Evolutionary conservation across 1,140 invertebrate species (phyloP).

Genomic region (Drosophila mayri): DNA sequence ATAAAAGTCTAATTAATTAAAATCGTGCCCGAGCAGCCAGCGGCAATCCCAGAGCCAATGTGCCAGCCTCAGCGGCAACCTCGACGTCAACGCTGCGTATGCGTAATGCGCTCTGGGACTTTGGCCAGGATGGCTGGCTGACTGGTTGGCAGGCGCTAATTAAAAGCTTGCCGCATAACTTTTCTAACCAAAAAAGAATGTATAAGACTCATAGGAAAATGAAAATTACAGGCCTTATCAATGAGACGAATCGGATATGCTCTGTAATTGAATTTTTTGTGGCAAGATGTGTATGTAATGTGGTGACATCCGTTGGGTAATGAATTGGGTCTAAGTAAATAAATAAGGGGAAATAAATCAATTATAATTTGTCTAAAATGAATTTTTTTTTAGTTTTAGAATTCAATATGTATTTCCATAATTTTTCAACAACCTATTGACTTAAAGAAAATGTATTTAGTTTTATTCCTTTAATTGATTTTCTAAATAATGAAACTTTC

Average conservation of each 20-base stretch:
- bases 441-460: not conserved
- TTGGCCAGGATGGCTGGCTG: constrained; percentile 47
- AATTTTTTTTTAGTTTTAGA: not conserved
- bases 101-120: constrained; percentile 76
- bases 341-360: not conserved
- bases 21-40: constrained; percentile 73
- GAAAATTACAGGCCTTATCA: constrained; percentile 37
- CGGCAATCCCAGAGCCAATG: constrained; percentile 55
- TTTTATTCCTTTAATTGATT: not conserved
- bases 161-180: constrained; percentile 75
- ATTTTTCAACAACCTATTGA: not conserved
- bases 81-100: constrained; percentile 69
- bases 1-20: constrained; percentile 83
- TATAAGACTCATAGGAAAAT: constrained; percentile 16
- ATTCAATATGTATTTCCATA: not conserved
- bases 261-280: constrained; percentile 24
- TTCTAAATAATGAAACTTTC: not conserved
- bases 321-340: not conserved
- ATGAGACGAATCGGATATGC: constrained; percentile 24
- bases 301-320: not conserved
- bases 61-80: constrained; percentile 31
- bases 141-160: constrained; percentile 70
- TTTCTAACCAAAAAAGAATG: constrained; percentile 52
- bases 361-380: not conserved
- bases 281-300: not conserved